Evolutionary conservation across 2,888 invertebrate genomes (phyloP).

Genomic region (Sycophila texana): DNA sequence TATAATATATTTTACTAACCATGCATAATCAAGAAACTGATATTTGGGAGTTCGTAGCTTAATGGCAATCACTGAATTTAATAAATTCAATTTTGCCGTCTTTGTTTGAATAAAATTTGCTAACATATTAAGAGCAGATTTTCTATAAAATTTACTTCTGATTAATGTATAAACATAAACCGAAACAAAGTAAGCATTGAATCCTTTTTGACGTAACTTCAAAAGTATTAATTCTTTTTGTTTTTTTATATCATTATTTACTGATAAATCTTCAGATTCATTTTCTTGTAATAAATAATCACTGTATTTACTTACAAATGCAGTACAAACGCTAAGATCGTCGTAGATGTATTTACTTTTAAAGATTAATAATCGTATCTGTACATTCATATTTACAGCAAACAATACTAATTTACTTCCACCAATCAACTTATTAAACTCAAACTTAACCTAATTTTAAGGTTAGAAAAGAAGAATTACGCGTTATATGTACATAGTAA

Average conservation of each 20-base stretch:
- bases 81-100: not conserved
- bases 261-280: constrained; percentile 8
- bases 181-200: constrained; percentile 67
- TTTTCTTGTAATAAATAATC: constrained; percentile 3
- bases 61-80: constrained; percentile 67
- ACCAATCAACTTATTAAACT: too few species aligned
- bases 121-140: constrained; percentile 57
- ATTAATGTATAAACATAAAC: constrained; percentile 62
- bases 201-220: constrained; percentile 61
- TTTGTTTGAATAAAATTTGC: constrained; percentile 22
- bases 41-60: constrained; percentile 79
- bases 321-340: constrained; percentile 60
- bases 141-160: constrained; percentile 64
- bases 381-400: constrained; percentile 61
- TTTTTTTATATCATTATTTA: constrained; percentile 18
- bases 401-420: constrained; percentile 18
- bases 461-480: constrained; percentile 11
- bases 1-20: constrained; percentile 75
- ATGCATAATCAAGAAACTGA: constrained; percentile 83
- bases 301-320: constrained; percentile 49
- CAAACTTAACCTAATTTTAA: constrained; percentile 27
- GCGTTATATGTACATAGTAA: constrained; percentile 5
- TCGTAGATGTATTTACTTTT: constrained; percentile 64
- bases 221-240: constrained; percentile 20
- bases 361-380: constrained; percentile 64